Percentiles rank a stretch among this genome's conserved stretches.
Evolutionary conservation across 2,888 invertebrate species (phyloP).

Genomic region (Metellina segmentata): DNA sequence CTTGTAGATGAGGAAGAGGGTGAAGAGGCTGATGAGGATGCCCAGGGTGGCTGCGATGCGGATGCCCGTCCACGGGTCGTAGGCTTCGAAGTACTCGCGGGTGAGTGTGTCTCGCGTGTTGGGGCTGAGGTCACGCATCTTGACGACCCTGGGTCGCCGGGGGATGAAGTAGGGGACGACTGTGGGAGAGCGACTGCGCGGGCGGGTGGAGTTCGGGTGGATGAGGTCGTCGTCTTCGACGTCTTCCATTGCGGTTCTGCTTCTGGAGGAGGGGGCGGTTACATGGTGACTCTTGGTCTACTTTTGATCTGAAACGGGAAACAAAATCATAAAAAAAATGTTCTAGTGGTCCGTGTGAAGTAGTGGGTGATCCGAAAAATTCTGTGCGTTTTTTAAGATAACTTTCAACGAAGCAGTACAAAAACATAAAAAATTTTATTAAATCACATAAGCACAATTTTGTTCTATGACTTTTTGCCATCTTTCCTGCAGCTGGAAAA

Average conservation of each 20-base stretch:
- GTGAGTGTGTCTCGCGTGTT: slow-evolving; percentile 52
- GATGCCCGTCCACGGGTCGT: slow-evolving; percentile 96
- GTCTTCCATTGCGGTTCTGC: background rate
- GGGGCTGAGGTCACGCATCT: slow-evolving; percentile 73
- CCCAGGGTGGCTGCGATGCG: slow-evolving; percentile 94
- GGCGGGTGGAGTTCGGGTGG: slow-evolving; percentile 32
- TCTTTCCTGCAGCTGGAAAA: too few species aligned
- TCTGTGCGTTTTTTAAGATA: too few species aligned
- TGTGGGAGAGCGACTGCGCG: slow-evolving; percentile 34
- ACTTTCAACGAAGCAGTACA: too few species aligned
- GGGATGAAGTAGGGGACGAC: slow-evolving; percentile 60
- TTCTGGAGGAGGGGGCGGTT: background rate
- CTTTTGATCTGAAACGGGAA: background rate
- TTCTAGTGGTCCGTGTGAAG: too few species aligned
- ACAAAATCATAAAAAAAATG: background rate
- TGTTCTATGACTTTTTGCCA: too few species aligned
- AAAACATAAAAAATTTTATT: too few species aligned
- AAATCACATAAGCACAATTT: too few species aligned
- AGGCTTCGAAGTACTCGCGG: slow-evolving; percentile 90
- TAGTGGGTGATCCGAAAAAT: too few species aligned
- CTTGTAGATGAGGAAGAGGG: slow-evolving; percentile 94
- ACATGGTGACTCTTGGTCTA: background rate
- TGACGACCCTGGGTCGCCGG: slow-evolving; percentile 60
- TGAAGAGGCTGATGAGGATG: slow-evolving; percentile 94
- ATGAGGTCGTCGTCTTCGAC: slow-evolving; percentile 45